These are phyloP conservation scores for Gastrophysa polygoni DNA, from an alignment of 2,888 invertebrate genomes.

Conservation along the genomic window DNA sequence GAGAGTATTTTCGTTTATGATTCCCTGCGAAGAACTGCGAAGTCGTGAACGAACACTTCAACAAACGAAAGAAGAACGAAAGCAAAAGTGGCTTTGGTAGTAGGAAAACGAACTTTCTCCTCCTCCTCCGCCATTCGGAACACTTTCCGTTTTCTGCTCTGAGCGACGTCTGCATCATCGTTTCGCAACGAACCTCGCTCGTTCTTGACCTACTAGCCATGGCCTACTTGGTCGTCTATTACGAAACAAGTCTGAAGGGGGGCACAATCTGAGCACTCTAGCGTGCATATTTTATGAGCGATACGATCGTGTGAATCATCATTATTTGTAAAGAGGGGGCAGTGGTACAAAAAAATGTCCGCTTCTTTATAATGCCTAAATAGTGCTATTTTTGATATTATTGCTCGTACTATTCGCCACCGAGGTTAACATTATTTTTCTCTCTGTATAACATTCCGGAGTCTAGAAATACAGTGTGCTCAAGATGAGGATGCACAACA, in stretches of 20 bases:
- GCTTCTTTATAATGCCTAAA: no score
- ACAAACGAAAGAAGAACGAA: constrained; percentile 2
- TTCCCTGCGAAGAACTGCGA: no score
- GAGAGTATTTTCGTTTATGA: no score
- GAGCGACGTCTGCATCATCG: constrained; percentile 14
- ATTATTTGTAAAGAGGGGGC: neutral
- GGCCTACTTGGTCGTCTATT: constrained; percentile 50
- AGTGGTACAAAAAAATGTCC: no score
- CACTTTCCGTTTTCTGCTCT: constrained; percentile 53
- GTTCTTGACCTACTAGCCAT: constrained; percentile 58
- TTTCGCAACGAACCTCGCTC: constrained; percentile 44
- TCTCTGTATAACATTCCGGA: no score
- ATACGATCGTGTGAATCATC: neutral
- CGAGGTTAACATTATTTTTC: no score
- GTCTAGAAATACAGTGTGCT: no score
- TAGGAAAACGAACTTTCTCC: constrained; percentile 38
- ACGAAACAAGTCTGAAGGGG: constrained; percentile 25
- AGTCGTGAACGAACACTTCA: no score
- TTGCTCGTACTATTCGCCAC: no score
- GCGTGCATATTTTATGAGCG: neutral
- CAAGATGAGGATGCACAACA: no score
- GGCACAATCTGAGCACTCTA: neutral
- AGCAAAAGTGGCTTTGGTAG: constrained; percentile 39
- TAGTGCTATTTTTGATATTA: no score
- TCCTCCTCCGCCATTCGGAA: constrained; percentile 43